phyloP scores from a whole-genome alignment of 2,797 vertebrate species.

The Neoniphon sammara region DNA sequence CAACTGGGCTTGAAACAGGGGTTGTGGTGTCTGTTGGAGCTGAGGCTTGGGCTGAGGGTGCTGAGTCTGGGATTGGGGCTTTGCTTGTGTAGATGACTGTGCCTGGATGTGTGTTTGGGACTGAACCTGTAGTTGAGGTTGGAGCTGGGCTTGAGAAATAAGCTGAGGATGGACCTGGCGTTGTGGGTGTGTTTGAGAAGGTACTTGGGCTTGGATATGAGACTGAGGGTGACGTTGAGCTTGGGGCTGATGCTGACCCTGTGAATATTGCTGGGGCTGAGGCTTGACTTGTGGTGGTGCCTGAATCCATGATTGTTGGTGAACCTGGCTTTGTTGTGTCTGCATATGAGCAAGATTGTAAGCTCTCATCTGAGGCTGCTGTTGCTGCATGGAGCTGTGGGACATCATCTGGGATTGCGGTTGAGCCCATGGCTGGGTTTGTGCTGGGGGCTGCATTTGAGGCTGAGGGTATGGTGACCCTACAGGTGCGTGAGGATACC shows the following conservation, averaged over 20 bases:
- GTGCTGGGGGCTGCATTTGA: conserved; percentile 55
- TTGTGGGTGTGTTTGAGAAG: conserved; percentile 24
- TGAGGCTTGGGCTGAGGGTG: conserved; percentile 35
- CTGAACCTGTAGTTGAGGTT: conserved; percentile 26
- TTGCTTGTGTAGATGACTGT: conserved; percentile 26
- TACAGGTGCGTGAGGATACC: conserved; percentile 39
- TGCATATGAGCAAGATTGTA: conserved; percentile 53
- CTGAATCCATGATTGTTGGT: conserved; percentile 63
- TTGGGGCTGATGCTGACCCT: conserved; percentile 42
- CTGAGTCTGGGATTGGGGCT: conserved; percentile 10
- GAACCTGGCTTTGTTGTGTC: conserved; percentile 60
- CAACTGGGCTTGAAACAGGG: conserved; percentile 29
- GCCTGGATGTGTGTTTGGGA: conserved; percentile 41
- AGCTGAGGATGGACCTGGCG: conserved; percentile 23
- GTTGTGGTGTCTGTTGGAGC: conserved; percentile 43
- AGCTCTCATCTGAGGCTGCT: conserved; percentile 42
- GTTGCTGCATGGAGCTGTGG: conserved; percentile 52
- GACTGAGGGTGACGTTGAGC: conserved; percentile 38
- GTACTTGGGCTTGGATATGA: conserved; percentile 45
- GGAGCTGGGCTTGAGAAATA: conserved; percentile 34
- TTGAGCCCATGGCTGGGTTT: conserved; percentile 64
- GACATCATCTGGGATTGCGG: conserved; percentile 59
- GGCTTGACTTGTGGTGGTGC: conserved; percentile 30
- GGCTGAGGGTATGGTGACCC: conserved; percentile 47
- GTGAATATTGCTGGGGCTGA: conserved; percentile 51